phyloP scores from a whole-genome alignment of 2,888 invertebrate species.

The Rhamphomyia laevipes region DNA sequence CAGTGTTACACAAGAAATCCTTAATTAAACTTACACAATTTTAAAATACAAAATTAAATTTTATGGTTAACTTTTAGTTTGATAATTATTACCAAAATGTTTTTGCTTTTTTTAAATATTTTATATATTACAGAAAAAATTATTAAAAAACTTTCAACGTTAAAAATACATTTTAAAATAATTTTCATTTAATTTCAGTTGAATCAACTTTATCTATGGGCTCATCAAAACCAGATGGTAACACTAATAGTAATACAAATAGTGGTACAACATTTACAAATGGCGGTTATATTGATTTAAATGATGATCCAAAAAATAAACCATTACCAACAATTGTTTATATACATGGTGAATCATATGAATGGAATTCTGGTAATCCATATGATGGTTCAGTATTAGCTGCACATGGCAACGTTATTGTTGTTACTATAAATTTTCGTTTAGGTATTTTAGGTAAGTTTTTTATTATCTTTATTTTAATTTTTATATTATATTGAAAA shows the following conservation, averaged over 20 bases:
- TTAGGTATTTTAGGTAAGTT: conserved; percentile 72
- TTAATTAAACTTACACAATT: no score
- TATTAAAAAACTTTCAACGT: no score
- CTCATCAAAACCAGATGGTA: conserved; percentile 3
- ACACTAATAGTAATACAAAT: not conserved
- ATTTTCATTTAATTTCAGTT: conserved; percentile 9
- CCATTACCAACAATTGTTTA: conserved; percentile 74
- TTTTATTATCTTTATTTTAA: not conserved
- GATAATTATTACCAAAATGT: no score
- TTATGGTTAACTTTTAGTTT: no score
- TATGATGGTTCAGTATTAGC: conserved; percentile 95
- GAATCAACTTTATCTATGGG: conserved; percentile 5
- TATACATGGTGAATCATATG: conserved; percentile 90
- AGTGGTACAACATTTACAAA: not conserved
- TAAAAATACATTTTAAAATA: not conserved
- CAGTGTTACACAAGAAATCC: no score
- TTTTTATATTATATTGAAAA: no score
- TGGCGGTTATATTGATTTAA: not conserved
- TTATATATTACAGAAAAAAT: no score
- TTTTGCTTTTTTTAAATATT: no score
- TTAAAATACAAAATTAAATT: no score
- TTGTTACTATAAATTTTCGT: conserved; percentile 85
- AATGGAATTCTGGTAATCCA: conserved; percentile 94
- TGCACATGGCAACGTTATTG: conserved; percentile 78
- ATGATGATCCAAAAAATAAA: conserved; percentile 12